Percentiles rank a stretch among this genome's conserved stretches.
Evolutionary conservation across 2,797 vertebrate species (phyloP).

Genomic region (Taeniopygia guttata): DNA sequence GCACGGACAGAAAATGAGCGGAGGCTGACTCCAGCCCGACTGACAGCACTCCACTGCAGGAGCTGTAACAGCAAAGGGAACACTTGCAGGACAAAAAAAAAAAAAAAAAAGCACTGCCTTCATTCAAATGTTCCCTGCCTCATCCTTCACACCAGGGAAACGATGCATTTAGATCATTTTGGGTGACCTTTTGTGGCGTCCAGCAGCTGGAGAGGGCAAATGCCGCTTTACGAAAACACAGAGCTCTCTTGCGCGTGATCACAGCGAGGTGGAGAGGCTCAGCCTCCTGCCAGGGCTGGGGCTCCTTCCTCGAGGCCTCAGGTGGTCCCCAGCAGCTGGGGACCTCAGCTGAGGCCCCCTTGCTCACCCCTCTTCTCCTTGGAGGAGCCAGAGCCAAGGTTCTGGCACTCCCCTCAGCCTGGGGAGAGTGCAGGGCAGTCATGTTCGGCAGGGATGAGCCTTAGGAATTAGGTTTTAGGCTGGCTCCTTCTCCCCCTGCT

Average conservation of each 20-base stretch:
- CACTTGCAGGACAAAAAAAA: not conserved
- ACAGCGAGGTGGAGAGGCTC: rapidly evolving
- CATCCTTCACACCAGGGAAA: not conserved
- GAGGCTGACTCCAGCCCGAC: not conserved
- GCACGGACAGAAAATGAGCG: rapidly evolving
- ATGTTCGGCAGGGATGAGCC: rapidly evolving
- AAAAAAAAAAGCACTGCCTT: not conserved
- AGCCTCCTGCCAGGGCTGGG: not conserved
- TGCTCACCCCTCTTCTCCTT: rapidly evolving
- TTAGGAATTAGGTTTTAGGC: rapidly evolving
- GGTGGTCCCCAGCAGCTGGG: not conserved
- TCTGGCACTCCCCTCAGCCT: rapidly evolving
- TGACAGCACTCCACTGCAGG: not conserved
- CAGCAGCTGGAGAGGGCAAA: conserved; percentile 12
- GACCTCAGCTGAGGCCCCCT: rapidly evolving
- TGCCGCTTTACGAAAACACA: rapidly evolving
- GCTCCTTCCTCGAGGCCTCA: not conserved
- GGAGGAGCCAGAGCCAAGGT: rapidly evolving
- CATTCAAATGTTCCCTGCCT: not conserved
- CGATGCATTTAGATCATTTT: not conserved
- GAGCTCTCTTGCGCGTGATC: not conserved
- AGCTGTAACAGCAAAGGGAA: not conserved
- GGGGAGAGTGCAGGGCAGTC: rapidly evolving
- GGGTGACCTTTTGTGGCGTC: not conserved
- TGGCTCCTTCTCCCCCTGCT: not conserved